Evolutionary conservation across 1,140 invertebrate species (phyloP), one percentile per base, ranked within the genome.

Genomic region (Drosophila simulans): DNA sequence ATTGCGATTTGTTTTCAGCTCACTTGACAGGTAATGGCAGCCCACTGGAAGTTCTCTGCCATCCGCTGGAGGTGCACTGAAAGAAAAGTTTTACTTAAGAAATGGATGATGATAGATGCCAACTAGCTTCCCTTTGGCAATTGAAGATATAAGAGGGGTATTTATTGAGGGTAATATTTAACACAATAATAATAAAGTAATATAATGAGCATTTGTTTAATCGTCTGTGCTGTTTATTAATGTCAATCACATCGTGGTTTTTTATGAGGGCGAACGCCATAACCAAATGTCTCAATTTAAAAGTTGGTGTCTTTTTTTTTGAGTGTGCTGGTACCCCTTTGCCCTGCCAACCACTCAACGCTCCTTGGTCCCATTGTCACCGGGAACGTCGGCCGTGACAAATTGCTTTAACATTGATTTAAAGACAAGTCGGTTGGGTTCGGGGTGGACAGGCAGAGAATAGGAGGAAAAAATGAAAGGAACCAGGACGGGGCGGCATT

Each of bases 331-430:
- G 73, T 66, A 82, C 60, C 79, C 74, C 65, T 82, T 85, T 53
- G 17, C 40, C 40, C 53, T 22, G 64, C 48, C 25, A 69, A 69
- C 66, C 68, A 71, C 68, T 70, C 66, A 70, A 70, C 66, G 43
- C 63, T 71, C 68, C 65, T 71, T 70, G 68, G 64, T 56, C 59
- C 80, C 64, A 84, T 84, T 83, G 80, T 83, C 80, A 80, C 80
- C 70, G 73, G 54, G 69, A 51, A 70, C 68, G 69, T 58, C 56
- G 70, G 80, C 79, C 84, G 84, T 86, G 83, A 86, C 83, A 86
- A 88, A 86, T 86, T 84, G 80, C 80, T 83, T 83, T 83, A 83
- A 83, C 80, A 83, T 86, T 86, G 83, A 88, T 86, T 86, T 86
- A 86, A 86, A 86, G 84, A 86, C 83, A 83, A 79, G 63, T 62